Conservation (phyloP, 2,113 vertebrate species). For the Catharus minimus region DNA sequence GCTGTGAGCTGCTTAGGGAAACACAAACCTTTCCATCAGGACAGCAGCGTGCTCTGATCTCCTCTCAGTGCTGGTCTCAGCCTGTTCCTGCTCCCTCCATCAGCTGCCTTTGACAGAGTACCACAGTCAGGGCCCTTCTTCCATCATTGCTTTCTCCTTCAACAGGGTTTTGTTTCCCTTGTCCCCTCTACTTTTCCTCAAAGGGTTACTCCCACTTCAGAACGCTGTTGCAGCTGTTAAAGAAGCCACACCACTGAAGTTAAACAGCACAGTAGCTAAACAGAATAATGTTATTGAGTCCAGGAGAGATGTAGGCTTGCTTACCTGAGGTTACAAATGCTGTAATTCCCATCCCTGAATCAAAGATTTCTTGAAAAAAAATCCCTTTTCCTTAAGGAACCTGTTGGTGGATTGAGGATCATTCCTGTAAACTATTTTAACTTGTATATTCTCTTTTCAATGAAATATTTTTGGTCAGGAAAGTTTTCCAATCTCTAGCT, state of each 20-base stretch:
- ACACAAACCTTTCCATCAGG: neutral
- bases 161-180: neutral
- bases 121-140: neutral
- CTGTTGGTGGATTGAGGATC: neutral
- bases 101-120: neutral
- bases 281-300: neutral
- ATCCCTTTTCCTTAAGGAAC: neutral
- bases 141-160: rapidly evolving
- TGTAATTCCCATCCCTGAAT: neutral
- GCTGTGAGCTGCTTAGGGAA: slow-evolving; percentile 23
- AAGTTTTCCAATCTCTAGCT: neutral
- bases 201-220: neutral
- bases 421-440: neutral
- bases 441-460: neutral
- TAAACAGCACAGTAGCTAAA: neutral
- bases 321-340: neutral
- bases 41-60: neutral
- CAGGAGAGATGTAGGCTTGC: neutral
- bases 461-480: neutral
- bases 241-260: neutral
- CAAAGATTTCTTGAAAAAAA: neutral
- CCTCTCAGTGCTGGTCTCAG: neutral
- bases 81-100: neutral
- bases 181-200: neutral
- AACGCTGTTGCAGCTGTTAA: neutral